Percentiles rank a stretch among this genome's conserved stretches.
Conservation (phyloP, 2,888 invertebrate genomes). For the Drosophila multiciliata region DNA sequence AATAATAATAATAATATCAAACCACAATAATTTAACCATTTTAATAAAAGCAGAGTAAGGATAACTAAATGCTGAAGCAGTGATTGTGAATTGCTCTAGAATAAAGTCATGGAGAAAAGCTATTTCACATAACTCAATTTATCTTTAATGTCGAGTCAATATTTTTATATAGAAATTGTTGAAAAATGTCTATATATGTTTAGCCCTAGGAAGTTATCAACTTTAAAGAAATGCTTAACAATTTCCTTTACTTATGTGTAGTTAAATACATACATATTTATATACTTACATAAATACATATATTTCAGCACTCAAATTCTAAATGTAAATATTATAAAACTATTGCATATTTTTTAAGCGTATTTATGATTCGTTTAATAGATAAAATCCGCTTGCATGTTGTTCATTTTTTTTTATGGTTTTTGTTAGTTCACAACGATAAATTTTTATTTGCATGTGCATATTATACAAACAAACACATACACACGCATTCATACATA, state of each 20-base stretch:
- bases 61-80: neutral
- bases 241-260: neutral
- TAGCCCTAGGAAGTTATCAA: neutral
- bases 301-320: neutral
- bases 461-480: constrained; percentile 27
- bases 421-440: constrained; percentile 67
- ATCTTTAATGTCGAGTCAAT: neutral
- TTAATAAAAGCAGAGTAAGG: neutral
- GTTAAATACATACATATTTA: neutral
- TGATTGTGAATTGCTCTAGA: neutral
- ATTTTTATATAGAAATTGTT: neutral
- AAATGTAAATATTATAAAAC: neutral
- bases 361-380: constrained; percentile 21
- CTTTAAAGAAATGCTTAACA: neutral
- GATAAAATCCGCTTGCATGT: neutral
- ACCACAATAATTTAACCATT: neutral
- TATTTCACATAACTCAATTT: neutral
- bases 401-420: constrained; percentile 48
- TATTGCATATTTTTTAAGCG: constrained; percentile 20
- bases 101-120: neutral
- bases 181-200: neutral
- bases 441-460: constrained; percentile 66
- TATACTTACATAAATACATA: neutral
- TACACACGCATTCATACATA: constrained; percentile 7
- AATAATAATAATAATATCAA: neutral